Evolutionary conservation across 2,113 vertebrate genomes (phyloP).

Genomic region (Rafetus swinhoei): DNA sequence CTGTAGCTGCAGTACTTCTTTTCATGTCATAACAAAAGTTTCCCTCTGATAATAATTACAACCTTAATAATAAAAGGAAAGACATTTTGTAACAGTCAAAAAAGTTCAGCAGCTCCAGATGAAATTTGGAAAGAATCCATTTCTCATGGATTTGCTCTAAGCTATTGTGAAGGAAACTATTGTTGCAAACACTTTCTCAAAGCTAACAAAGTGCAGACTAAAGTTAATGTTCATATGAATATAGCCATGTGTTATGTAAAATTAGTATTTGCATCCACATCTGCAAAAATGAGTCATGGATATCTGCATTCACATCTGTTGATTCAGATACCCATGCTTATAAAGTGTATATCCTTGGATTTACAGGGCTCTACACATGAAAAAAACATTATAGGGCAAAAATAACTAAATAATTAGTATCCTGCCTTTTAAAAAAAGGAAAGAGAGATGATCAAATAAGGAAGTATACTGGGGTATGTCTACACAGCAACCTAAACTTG

Average conservation of each 20-base stretch:
- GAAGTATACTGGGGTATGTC: not conserved
- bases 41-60: constrained; percentile 66
- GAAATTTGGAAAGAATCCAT: not conserved
- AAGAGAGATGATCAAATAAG: not conserved
- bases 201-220: not conserved
- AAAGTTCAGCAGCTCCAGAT: constrained; percentile 10
- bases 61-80: constrained; percentile 53
- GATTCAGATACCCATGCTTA: too few relatives aligned
- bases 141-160: constrained; percentile 13
- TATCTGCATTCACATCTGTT: too few relatives aligned
- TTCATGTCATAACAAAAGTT: constrained; percentile 59
- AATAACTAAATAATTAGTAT: not conserved
- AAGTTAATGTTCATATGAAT: not conserved
- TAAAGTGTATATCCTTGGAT: too few relatives aligned
- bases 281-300: too few relatives aligned
- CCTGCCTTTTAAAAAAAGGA: not conserved
- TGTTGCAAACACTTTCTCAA: not conserved
- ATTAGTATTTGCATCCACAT: too few relatives aligned
- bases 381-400: not conserved
- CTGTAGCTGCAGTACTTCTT: constrained; percentile 53
- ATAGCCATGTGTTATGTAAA: too few relatives aligned
- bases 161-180: not conserved
- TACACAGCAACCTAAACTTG: too few relatives aligned
- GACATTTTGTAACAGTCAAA: constrained; percentile 35
- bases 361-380: not conserved